Conservation (phyloP, 2,113 vertebrate genomes). For the Delphinapterus leucas region DNA sequence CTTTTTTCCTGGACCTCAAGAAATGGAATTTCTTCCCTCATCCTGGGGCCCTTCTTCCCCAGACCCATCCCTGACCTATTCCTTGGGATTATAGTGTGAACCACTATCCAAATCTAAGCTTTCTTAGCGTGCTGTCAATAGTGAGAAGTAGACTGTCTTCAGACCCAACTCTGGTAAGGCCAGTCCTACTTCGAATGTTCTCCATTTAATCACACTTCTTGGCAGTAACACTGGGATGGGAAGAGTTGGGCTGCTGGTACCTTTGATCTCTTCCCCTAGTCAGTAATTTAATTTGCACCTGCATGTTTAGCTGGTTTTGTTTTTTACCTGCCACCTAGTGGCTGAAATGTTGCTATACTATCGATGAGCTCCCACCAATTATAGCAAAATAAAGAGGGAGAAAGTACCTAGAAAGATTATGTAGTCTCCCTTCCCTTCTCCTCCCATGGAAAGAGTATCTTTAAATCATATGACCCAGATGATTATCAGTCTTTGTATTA, state of each 20-base stretch:
- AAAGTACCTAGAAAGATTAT: not conserved
- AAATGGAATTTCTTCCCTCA: not conserved
- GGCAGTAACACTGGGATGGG: not conserved
- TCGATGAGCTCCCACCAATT: not conserved
- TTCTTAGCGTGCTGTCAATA: not conserved
- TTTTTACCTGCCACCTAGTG: slow-evolving; percentile 56
- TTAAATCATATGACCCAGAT: not conserved
- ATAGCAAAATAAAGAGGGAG: not conserved
- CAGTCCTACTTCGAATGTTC: not conserved
- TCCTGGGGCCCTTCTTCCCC: not conserved
- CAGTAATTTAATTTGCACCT: not conserved
- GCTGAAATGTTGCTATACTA: not conserved
- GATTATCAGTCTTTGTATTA: not conserved
- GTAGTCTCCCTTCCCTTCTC: not conserved
- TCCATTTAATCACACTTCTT: not conserved
- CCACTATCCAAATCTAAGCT: not conserved
- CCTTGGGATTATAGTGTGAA: not conserved
- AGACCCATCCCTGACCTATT: not conserved
- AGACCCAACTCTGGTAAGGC: not conserved
- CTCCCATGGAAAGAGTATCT: not conserved
- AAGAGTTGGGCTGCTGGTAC: not conserved
- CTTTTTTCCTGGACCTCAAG: not conserved
- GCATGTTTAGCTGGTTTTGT: not conserved
- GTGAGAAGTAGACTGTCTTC: not conserved
- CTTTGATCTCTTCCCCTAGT: not conserved